Evolutionary conservation across 1,140 invertebrate genomes (phyloP).

Genomic region (Calosoma granatense): DNA sequence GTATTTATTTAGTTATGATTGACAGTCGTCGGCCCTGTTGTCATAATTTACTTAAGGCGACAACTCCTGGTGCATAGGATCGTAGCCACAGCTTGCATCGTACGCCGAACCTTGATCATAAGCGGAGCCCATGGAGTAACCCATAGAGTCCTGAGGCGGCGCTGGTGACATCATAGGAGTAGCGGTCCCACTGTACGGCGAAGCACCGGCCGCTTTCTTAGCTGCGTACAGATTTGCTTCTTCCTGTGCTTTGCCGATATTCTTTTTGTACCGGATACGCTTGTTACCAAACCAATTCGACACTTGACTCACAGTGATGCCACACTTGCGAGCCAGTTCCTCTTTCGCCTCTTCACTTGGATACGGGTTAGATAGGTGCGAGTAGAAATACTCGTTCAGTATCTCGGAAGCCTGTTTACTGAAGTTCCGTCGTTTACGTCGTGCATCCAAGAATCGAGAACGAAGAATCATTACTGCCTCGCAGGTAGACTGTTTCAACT

Average conservation of each 20-base stretch:
- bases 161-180: constrained; percentile 91
- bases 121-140: constrained; percentile 77
- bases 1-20: constrained; percentile 18
- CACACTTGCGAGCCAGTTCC: constrained; percentile 97
- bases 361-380: constrained; percentile 98
- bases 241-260: constrained; percentile 99
- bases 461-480: constrained; percentile 99
- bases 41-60: constrained; percentile 40
- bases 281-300: constrained; percentile 99
- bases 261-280: constrained; percentile 99
- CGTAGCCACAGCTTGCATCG: constrained; percentile 80
- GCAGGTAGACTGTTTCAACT: constrained; percentile 98
- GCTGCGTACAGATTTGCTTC: constrained; percentile 99
- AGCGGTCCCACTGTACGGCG: constrained; percentile 81
- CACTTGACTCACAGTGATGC: constrained; percentile 95
- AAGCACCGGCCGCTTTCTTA: constrained; percentile 94
- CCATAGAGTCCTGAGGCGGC: constrained; percentile 80
- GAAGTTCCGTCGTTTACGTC: constrained; percentile 97
- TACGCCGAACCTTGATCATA: constrained; percentile 75
- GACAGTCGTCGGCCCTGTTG: constrained; percentile 2
- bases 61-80: constrained; percentile 72
- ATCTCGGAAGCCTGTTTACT: constrained; percentile 99
- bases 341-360: constrained; percentile 99
- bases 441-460: constrained; percentile 90
- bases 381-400: constrained; percentile 99